Percentiles rank a stretch among this genome's conserved stretches.
Conservation (phyloP, 2,888 invertebrate species). For the Macaria notata region DNA sequence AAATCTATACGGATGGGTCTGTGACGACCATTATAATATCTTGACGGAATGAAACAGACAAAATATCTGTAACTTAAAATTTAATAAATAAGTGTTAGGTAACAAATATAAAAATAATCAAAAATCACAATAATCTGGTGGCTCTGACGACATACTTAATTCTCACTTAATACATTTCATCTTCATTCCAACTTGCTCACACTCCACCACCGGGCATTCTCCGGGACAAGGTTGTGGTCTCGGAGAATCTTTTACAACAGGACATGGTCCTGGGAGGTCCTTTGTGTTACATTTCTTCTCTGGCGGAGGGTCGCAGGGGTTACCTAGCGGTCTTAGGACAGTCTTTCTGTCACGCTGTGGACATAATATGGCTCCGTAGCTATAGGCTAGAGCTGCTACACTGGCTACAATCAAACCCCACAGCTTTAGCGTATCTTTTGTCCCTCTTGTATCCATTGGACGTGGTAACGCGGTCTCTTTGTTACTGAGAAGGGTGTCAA, state of each 20-base stretch:
- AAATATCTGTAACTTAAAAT: too few relatives aligned
- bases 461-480: slow-evolving; percentile 28
- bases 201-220: background rate
- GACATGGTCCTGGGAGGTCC: slow-evolving; percentile 25
- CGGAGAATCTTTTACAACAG: slow-evolving; percentile 13
- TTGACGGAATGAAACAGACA: too few relatives aligned
- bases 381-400: slow-evolving; percentile 28
- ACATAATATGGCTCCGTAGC: slow-evolving; percentile 41
- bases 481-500: slow-evolving; percentile 36
- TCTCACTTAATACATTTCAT: too few relatives aligned
- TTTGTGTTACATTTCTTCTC: slow-evolving; percentile 6
- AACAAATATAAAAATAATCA: too few relatives aligned
- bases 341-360: slow-evolving; percentile 22
- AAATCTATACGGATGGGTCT: too few relatives aligned
- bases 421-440: slow-evolving; percentile 33
- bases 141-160: too few relatives aligned
- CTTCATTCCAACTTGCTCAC: background rate
- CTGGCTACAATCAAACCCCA: slow-evolving; percentile 24
- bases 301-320: slow-evolving; percentile 20
- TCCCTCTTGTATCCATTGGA: slow-evolving; percentile 27
- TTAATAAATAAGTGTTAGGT: too few relatives aligned
- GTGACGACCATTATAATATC: too few relatives aligned
- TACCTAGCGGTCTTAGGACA: too few relatives aligned
- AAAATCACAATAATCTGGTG: too few relatives aligned
- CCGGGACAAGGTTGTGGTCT: background rate